Conservation (phyloP, 1,140 invertebrate species). For the Solenopsis invicta region DNA sequence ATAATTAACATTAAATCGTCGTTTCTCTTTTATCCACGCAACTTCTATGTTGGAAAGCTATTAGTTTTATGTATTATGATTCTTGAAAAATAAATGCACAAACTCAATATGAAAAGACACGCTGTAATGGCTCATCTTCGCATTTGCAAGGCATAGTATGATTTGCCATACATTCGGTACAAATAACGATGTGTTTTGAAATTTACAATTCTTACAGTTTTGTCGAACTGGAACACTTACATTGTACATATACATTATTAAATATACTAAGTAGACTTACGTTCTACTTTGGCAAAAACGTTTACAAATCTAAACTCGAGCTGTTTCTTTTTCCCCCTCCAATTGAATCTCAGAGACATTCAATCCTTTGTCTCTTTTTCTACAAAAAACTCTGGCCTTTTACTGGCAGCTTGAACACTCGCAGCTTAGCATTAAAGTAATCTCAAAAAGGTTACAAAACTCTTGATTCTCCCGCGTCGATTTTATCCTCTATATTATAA, state of each 20-base stretch:
- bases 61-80: constrained; percentile 38
- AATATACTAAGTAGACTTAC: constrained; percentile 80
- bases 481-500: constrained; percentile 65
- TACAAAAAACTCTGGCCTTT: constrained; percentile 67
- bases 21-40: not conserved
- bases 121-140: constrained; percentile 64
- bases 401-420: constrained; percentile 72
- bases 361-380: constrained; percentile 55
- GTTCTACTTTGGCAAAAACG: constrained; percentile 79
- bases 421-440: constrained; percentile 73
- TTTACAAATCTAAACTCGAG: constrained; percentile 78
- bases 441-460: constrained; percentile 76
- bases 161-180: constrained; percentile 69
- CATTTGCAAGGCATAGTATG: constrained; percentile 73
- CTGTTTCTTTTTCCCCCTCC: constrained; percentile 59
- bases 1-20: constrained; percentile 59
- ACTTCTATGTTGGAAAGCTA: constrained; percentile 21
- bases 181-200: constrained; percentile 73
- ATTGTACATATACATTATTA: constrained; percentile 79
- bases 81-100: constrained; percentile 60
- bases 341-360: constrained; percentile 51
- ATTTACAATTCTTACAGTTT: constrained; percentile 81
- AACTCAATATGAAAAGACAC: constrained; percentile 62
- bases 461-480: constrained; percentile 60
- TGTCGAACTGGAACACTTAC: constrained; percentile 76